Conservation (phyloP, 2,797 vertebrate species). For the Sebastes umbrosus region DNA sequence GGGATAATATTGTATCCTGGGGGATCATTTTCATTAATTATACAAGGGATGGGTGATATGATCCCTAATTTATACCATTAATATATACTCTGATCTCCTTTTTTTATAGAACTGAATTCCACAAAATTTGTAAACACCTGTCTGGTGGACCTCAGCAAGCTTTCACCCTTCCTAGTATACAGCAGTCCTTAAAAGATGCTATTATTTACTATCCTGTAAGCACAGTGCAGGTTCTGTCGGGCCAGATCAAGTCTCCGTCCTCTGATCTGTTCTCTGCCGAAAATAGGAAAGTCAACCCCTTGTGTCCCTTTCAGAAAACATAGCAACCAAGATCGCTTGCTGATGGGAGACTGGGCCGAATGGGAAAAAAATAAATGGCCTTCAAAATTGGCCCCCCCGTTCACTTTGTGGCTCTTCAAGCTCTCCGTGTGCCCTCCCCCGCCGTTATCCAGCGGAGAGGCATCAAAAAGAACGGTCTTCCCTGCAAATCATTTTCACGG, state of each 20-base stretch:
- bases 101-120: background rate
- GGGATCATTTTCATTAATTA: background rate
- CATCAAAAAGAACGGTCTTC: slow-evolving; percentile 42
- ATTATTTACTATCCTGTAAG: background rate
- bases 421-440: background rate
- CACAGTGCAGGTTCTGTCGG: background rate
- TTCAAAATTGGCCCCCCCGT: slow-evolving; percentile 31
- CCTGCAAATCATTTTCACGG: slow-evolving; percentile 61
- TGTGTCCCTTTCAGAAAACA: background rate
- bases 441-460: slow-evolving; percentile 31
- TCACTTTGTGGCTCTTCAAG: slow-evolving; percentile 34
- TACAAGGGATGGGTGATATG: background rate
- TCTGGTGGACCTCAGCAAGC: background rate
- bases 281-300: background rate
- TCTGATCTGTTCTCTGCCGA: background rate
- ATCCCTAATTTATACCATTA: background rate
- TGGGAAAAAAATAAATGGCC: slow-evolving; percentile 34
- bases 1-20: rapidly evolving
- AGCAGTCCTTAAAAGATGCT: background rate
- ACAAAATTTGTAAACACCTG: background rate
- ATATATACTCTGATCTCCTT: background rate
- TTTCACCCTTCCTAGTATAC: background rate
- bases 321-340: background rate
- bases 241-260: background rate
- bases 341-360: slow-evolving; percentile 2